phyloP scores from a whole-genome alignment of 1,140 invertebrate species.

The Apis cerana region DNA sequence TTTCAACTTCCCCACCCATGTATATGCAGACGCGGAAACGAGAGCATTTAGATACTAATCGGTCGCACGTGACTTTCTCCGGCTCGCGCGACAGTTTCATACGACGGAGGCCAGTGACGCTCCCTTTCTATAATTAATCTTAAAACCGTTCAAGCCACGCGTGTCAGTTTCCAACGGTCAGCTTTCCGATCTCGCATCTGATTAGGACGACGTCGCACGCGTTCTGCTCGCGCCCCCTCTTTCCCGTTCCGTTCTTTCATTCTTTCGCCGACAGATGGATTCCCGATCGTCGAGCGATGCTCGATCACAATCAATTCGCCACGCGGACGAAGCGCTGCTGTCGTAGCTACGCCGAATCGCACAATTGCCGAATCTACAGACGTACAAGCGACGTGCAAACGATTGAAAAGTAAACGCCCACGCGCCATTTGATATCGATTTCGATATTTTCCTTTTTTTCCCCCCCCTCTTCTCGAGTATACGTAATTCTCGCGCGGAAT shows the following conservation, averaged over 20 bases:
- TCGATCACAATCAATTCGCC: background rate
- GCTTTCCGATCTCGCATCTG: constrained; percentile 46
- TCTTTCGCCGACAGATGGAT: background rate
- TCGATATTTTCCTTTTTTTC: no score
- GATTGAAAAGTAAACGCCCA: no score
- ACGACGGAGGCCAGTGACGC: constrained; percentile 37
- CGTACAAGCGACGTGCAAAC: no score
- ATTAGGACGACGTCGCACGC: constrained; percentile 15
- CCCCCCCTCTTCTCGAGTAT: no score
- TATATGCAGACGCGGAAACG: constrained; percentile 42
- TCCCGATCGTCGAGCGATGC: background rate
- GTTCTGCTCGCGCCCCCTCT: background rate
- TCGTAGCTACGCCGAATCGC: no score
- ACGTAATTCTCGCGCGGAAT: no score
- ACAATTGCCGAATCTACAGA: no score
- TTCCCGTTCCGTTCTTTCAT: background rate
- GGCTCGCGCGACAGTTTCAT: constrained; percentile 30
- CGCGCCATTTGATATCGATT: no score
- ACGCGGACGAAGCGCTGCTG: no score
- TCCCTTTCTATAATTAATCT: constrained; percentile 66
- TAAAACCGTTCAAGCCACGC: constrained; percentile 45
- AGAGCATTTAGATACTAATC: constrained; percentile 41
- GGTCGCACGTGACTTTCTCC: constrained; percentile 58
- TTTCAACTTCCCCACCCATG: background rate
- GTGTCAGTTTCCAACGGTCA: constrained; percentile 19